Base-by-base conservation (phyloP, 2,888 invertebrate genomes). In the Caenorhabditis sinica region DNA sequence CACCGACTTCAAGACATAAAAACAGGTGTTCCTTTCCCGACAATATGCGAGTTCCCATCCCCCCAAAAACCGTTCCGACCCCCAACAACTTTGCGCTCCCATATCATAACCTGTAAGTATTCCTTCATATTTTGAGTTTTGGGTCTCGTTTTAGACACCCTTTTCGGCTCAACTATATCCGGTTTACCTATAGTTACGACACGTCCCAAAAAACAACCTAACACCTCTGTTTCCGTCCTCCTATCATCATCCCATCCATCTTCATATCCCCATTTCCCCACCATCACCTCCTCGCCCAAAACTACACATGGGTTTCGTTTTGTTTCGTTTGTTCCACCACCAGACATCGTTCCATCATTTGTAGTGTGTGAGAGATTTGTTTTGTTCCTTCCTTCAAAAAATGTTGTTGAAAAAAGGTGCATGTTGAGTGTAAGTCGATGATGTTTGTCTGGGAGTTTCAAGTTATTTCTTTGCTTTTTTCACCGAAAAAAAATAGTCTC, bases 1-100 rank as follows among this genome's bases (percentile, higher is more conserved):
- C 73, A 61, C 73, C 61, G 73, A 73, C 73, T 74, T 66, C 45
- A 60, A 75, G 65, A 66, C 75, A 66, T 17, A 66, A 76, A 74
- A 65, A 76, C 75, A 66, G 75, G 75, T 76, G 75, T 76, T 68
- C 36, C n/a, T 20, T n/a, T 40, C 60, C 60, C 75, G 53, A 66
- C 20, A 15, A 51, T 53, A 45, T 36, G 73, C 63, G 63, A 51
- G 33, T 75, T 58, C 30, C 28, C 33, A 51, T 28, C 20, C 28
- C 43, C 60, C 33, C 61, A n/a, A 15, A 56, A 60, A 15, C 33
- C n/a, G n/a, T 53, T 69, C 68, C 53, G 56, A 43, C 43, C 17
- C 43, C 60, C 30, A 23, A 17, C 17, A 68, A 43, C 40, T 28
- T n/a, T 56, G 68, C 68, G 68, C 68, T 68, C 15, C 30, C 30